Evolutionary conservation across 2,888 invertebrate genomes (phyloP).

Genomic region (Cephus nigrinus): DNA sequence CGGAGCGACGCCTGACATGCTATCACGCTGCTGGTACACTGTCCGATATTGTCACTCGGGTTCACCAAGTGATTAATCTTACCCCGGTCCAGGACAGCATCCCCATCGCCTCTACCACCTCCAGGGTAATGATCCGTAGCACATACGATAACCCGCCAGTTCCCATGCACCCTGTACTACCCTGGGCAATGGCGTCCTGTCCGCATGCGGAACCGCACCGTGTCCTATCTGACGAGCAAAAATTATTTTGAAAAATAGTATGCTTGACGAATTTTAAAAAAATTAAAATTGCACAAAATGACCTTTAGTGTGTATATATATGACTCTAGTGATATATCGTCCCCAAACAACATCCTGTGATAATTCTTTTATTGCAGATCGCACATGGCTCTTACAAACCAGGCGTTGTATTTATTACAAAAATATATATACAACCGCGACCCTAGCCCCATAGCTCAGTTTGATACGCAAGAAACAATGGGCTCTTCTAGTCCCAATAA

Average conservation of each 20-base stretch:
- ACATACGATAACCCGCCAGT: conserved; percentile 59
- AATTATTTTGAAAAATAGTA: not conserved
- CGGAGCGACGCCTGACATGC: conserved; percentile 42
- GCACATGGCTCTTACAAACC: not conserved
- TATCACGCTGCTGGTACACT: conserved; percentile 43
- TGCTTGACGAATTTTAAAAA: not conserved
- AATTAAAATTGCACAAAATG: no score
- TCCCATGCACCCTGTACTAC: conserved; percentile 10
- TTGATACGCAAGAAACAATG: conserved; percentile 23
- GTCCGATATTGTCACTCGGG: conserved; percentile 52
- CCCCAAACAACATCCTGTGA: not conserved
- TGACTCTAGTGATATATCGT: not conserved
- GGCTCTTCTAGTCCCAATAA: conserved; percentile 26
- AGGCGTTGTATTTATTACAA: not conserved
- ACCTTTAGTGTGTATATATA: not conserved
- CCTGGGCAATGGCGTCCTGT: conserved; percentile 1
- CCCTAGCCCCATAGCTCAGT: not conserved
- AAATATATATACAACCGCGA: not conserved
- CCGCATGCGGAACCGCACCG: not conserved
- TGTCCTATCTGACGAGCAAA: not conserved
- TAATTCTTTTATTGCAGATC: not conserved
- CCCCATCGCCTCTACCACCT: conserved; percentile 22
- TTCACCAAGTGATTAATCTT: conserved; percentile 58
- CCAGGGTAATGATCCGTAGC: conserved; percentile 66
- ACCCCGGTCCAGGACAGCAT: conserved; percentile 34